These are phyloP conservation scores for Limnephilus auricula DNA, from an alignment of 2,888 invertebrate genomes.

Conservation along the genomic window DNA sequence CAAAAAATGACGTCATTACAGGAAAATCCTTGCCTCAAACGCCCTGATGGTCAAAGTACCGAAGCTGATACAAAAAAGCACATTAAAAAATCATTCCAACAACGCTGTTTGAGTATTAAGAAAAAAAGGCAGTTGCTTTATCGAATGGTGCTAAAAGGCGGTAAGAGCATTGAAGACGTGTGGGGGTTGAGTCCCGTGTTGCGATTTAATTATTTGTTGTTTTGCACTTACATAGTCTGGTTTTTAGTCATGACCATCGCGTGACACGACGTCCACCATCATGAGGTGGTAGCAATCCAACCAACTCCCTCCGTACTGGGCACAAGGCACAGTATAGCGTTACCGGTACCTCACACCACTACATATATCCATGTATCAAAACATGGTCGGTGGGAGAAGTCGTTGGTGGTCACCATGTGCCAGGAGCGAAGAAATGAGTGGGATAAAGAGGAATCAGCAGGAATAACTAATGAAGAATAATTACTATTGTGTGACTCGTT, in stretches of 20 bases:
- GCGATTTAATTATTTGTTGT: not conserved
- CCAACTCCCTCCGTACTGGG: not conserved
- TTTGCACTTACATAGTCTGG: not conserved
- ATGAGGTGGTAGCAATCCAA: not conserved
- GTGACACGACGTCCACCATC: not conserved
- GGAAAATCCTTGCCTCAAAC: not conserved
- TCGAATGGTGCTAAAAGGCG: not conserved
- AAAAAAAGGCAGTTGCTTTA: not conserved
- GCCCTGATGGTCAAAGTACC: not conserved
- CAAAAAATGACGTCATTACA: not conserved
- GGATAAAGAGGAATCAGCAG: not conserved
- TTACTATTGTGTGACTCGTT: not conserved
- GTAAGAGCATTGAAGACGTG: not conserved
- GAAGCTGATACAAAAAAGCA: not conserved
- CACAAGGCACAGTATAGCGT: not conserved
- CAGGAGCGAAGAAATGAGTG: not conserved
- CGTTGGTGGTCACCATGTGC: not conserved
- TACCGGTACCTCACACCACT: not conserved
- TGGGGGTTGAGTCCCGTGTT: not conserved
- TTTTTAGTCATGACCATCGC: slow-evolving; percentile 2
- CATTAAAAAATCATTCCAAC: not conserved
- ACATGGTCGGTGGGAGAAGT: not conserved
- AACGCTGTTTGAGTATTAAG: not conserved
- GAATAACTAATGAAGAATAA: slow-evolving; percentile 4
- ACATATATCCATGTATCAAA: not conserved